Conservation (phyloP, 2,113 vertebrate species). For the Nothocercus nigrocapillus region DNA sequence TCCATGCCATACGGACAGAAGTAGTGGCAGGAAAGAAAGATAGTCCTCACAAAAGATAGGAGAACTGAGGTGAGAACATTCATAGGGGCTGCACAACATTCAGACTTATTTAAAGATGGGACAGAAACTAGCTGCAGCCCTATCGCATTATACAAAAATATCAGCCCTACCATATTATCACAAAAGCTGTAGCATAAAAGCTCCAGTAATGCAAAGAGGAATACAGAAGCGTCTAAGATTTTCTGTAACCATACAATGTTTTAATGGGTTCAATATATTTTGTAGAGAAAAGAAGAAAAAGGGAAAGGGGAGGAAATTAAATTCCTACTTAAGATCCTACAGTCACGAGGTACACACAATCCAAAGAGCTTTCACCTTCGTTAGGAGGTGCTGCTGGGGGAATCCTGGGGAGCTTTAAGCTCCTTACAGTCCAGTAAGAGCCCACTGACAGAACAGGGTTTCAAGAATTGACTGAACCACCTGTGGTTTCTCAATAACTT, state of each 20-base stretch:
- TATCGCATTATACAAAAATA: rapidly evolving
- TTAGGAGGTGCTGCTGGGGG: background rate
- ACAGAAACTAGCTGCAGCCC: background rate
- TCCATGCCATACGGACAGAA: background rate
- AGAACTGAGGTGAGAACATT: background rate
- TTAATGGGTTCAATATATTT: background rate
- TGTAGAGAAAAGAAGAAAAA: background rate
- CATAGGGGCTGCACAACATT: rapidly evolving
- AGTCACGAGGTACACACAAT: background rate
- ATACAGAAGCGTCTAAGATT: background rate
- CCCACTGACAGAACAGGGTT: background rate
- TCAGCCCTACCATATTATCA: no score
- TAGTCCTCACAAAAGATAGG: background rate
- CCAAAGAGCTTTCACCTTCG: background rate
- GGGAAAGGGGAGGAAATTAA: background rate
- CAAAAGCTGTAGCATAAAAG: no score
- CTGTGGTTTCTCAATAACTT: background rate
- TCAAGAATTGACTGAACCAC: background rate
- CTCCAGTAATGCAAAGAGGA: background rate
- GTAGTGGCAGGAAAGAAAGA: background rate
- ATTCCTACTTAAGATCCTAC: background rate
- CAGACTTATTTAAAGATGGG: background rate
- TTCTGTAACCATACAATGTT: background rate
- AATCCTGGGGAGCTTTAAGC: background rate
- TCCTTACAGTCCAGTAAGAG: background rate